A percentile compares a stretch with the other conserved stretches of the same genome.
Conservation (phyloP, 2,113 vertebrate species). For the Rhabdomys dilectus region DNA sequence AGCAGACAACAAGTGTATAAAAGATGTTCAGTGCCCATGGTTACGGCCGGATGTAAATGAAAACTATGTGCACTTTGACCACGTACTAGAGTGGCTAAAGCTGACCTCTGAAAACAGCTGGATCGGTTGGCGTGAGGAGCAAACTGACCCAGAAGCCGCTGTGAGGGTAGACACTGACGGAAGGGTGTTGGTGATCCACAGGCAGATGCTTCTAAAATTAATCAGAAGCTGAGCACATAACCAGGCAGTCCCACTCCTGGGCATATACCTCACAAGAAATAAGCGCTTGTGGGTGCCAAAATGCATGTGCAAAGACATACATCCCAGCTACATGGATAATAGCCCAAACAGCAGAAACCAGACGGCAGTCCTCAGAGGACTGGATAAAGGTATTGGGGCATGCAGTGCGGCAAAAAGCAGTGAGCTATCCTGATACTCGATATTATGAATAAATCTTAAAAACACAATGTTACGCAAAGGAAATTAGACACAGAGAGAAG, state of each 20-base stretch:
- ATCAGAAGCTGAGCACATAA: background rate
- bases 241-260: background rate
- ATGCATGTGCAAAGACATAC: background rate
- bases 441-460: conserved; percentile 4
- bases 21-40: background rate
- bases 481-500: background rate
- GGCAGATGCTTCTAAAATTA: conserved; percentile 51
- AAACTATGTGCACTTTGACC: background rate
- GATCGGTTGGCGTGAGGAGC: too few relatives aligned
- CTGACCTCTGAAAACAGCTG: too few relatives aligned
- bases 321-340: background rate
- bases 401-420: background rate
- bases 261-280: background rate
- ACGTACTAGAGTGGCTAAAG: background rate
- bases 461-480: background rate
- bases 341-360: background rate
- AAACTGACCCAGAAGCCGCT: too few relatives aligned
- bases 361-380: background rate
- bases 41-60: background rate
- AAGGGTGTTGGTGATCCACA: background rate
- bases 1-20: background rate
- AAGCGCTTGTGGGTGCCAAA: background rate
- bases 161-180: background rate
- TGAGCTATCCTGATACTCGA: background rate
- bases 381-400: background rate